These are phyloP conservation scores for Melipona quadrifasciata DNA, from an alignment of 1,140 invertebrate genomes.

Conservation along the genomic window DNA sequence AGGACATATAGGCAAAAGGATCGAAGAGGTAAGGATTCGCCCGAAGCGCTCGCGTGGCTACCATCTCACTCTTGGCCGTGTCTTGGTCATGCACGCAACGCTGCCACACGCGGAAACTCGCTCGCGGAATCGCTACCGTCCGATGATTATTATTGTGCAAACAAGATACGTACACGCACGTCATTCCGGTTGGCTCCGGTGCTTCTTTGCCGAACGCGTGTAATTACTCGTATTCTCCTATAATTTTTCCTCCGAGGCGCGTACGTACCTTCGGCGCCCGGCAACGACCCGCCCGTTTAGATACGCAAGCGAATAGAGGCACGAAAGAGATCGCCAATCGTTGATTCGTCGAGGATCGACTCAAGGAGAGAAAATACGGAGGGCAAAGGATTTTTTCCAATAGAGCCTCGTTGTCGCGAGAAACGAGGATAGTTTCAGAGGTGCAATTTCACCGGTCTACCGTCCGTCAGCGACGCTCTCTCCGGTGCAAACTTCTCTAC, in stretches of 20 bases:
- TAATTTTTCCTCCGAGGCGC: no score
- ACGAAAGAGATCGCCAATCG: not conserved
- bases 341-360: not conserved
- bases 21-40: constrained; percentile 65
- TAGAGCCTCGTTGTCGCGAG: no score
- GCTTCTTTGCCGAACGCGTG: not conserved
- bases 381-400: constrained; percentile 24
- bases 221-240: constrained; percentile 12
- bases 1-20: constrained; percentile 60
- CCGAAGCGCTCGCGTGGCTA: constrained; percentile 75
- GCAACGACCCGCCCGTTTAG: not conserved
- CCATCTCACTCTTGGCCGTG: constrained; percentile 55
- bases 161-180: constrained; percentile 34
- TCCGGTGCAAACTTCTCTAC: not conserved
- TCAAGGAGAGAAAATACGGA: not conserved
- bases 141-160: constrained; percentile 47
- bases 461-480: constrained; percentile 48
- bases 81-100: constrained; percentile 55
- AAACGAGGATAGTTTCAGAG: constrained; percentile 50
- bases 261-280: not conserved
- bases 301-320: not conserved
- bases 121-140: constrained; percentile 27
- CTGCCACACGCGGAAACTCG: constrained; percentile 52
- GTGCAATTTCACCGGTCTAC: constrained; percentile 67
- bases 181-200: not conserved